Base-by-base conservation (phyloP, 1,140 invertebrate genomes). In the Drosophila azteca region DNA sequence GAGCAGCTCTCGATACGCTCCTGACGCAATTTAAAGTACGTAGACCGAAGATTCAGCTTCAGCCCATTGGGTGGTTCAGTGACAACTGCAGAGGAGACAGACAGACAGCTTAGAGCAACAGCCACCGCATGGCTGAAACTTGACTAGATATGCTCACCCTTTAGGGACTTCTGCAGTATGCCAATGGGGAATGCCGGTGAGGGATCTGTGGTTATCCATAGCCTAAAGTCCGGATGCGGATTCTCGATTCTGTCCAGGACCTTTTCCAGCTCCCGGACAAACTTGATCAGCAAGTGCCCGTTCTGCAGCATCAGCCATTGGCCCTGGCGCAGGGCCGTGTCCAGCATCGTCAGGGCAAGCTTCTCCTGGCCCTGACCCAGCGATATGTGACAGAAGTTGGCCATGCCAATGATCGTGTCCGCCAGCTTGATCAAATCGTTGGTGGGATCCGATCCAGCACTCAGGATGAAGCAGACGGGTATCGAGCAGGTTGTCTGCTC, bases 271-370 rank as follows among this genome's bases (percentile, higher is more conserved):
- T 95, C 94, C 24, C 94, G 94, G 0, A 97, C 93, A 92, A 97
- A 98, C n/a, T 93, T 93, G 0, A 97, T 92, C 6, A 97, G 90
- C 55, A 98, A 93, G 90, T 98, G 97, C 73, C 97, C 98, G 91
- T 98, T 98, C 92, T 98, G 97, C 24, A 97, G 92, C 93, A 98
- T 96, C 17, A 98, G 90, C 97, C 97, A 98, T 78, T 96, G 95
- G 1, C 97, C 97, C 87, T 96, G 94, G 0, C 93, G 92, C 2
- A 96, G 94, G 0, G 96, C 95, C 5, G 93, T 94, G 63, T 97
- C 95, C 9, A 98, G 87, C 3, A 97, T 91, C 20, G 93, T 92
- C 35, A 97, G 66, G 0, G 97, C 97, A 2, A 94, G 91, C 89
- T 94, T 94, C 90, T 98, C 97, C 92, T 98, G 97, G 0, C 96